Conservation (phyloP, 1,140 invertebrate genomes). For the Drosophila micromelanica region DNA sequence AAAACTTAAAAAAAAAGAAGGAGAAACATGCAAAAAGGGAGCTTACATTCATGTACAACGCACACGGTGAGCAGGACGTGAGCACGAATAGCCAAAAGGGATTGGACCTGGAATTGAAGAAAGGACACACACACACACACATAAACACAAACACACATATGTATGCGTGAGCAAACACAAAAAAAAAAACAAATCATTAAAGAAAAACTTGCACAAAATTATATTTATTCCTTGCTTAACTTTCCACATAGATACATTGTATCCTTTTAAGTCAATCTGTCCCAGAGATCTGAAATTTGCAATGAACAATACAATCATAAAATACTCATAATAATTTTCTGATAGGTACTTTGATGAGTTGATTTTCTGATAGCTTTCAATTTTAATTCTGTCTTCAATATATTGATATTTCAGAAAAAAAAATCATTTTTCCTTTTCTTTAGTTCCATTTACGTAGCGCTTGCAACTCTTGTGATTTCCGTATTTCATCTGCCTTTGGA, state of each 20-base stretch:
- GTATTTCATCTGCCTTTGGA: constrained; percentile 15
- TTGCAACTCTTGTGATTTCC: constrained; percentile 40
- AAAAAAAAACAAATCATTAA: constrained; percentile 67
- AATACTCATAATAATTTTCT: too few species aligned
- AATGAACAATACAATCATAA: too few species aligned
- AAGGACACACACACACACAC: background rate
- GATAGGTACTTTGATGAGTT: too few species aligned
- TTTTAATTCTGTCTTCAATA: too few species aligned
- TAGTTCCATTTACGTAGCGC: constrained; percentile 16
- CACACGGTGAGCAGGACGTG: constrained; percentile 28
- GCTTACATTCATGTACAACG: constrained; percentile 31
- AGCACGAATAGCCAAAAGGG: constrained; percentile 30
- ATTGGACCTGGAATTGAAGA: background rate
- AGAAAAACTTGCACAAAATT: constrained; percentile 47
- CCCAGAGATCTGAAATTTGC: too few species aligned
- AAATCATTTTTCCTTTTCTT: background rate
- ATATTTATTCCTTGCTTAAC: constrained; percentile 61
- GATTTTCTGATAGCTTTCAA: too few species aligned
- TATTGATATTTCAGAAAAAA: too few species aligned
- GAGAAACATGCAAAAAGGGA: constrained; percentile 14
- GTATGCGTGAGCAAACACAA: constrained; percentile 43
- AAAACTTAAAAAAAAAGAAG: constrained; percentile 11
- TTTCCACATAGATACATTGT: constrained; percentile 22
- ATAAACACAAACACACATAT: background rate
- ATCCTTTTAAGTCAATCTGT: constrained; percentile 1